phyloP scores from a whole-genome alignment of 2,888 invertebrate genomes.

The Apotomis capreana region DNA sequence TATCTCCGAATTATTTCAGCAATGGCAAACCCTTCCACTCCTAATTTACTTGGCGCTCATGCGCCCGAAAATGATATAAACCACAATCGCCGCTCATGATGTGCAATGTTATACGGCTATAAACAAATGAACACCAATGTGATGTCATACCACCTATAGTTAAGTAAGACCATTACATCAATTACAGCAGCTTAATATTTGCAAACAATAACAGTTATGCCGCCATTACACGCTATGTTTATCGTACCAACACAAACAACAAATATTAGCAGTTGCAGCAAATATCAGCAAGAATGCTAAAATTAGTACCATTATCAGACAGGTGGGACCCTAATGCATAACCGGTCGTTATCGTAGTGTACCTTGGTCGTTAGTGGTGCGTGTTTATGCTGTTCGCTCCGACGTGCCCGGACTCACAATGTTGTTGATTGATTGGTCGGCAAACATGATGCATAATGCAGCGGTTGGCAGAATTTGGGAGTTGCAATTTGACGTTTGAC shows the following conservation, averaged over 20 bases:
- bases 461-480: slow-evolving; percentile 13
- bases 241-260: background rate
- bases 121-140: background rate
- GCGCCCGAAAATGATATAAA: too few species aligned
- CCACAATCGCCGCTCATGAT: background rate
- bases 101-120: background rate
- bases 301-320: slow-evolving; percentile 12
- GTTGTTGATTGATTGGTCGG: slow-evolving; percentile 32
- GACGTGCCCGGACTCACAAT: slow-evolving; percentile 28
- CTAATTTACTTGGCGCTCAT: too few species aligned
- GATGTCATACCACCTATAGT: background rate
- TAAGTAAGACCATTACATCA: background rate
- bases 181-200: background rate
- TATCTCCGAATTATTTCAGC: too few species aligned
- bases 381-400: slow-evolving; percentile 17
- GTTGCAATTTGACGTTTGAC: slow-evolving; percentile 12
- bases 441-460: slow-evolving; percentile 35
- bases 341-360: slow-evolving; percentile 33
- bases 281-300: slow-evolving; percentile 25
- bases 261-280: slow-evolving; percentile 17
- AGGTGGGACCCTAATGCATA: slow-evolving; percentile 37
- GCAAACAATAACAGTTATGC: slow-evolving; percentile 2
- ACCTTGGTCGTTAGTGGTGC: slow-evolving; percentile 16
- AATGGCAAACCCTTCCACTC: too few species aligned
- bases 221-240: slow-evolving; percentile 7